Evolutionary conservation across 1,140 invertebrate genomes (phyloP), one percentile per base, ranked within the genome.

Genomic region (Drosophila burlai): DNA sequence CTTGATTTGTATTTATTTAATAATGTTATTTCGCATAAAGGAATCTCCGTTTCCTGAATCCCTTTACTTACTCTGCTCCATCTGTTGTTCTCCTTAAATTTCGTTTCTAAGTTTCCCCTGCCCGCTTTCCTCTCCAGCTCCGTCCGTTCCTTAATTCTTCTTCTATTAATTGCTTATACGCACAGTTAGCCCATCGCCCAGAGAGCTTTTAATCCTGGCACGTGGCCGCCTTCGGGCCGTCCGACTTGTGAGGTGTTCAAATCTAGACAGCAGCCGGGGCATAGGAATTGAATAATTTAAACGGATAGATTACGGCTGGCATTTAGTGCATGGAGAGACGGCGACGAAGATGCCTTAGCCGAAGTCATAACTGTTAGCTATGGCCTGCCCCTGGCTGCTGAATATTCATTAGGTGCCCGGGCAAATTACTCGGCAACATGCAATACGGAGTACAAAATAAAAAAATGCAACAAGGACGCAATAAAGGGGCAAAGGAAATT

Each of bases 231-330:
- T 74, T 31, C 55, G 38, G 69, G 50, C 38, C 68, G 31, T 34
- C 64, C 69, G 31, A 43, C 66, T 60, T 8, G 29, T 36, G 43
- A 71, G 69, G 69, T 59, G 68, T 73, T 46, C 54, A 52, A 60
- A 72, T 73, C 69, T 57, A 42, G 54, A 38, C 55, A 61, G 67
- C 54, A 73, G 54, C 38, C 31, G 68, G 46, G 38, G 46, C 46
- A 46, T 21, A 31, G 49, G 64, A 73, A 73, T 73, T 74, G 68
- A 74, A 74, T 74, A 74, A 74, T 74, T 74, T 61, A 74, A 73
- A 45, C 36, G 71, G 71, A 74, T 74, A 74, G 71, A 74, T 61
- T 74, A 73, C 46, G 71, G 6, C 24, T 13, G 64, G 34, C 64
- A 55, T 68, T 71, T 47, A 57, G 67, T 46, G 40, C 40, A 38